phyloP scores from a whole-genome alignment of 2,113 vertebrate species.

The Zosterops borbonicus region DNA sequence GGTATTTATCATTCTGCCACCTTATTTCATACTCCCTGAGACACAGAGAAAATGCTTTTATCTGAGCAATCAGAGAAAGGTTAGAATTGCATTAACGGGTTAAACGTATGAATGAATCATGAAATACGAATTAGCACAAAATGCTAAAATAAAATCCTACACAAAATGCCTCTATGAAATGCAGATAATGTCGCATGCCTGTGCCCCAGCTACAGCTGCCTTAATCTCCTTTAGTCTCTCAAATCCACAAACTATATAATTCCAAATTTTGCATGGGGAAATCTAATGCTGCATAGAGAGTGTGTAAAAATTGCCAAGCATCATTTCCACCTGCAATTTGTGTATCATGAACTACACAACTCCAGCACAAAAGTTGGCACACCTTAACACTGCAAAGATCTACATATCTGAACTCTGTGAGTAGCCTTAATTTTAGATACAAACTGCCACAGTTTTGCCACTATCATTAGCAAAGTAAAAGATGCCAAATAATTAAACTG shows the following conservation, averaged over 20 bases:
- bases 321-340: background rate
- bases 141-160: background rate
- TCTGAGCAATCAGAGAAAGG: background rate
- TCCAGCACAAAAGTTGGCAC: background rate
- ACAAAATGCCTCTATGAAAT: background rate
- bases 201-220: background rate
- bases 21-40: constrained; percentile 6
- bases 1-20: constrained; percentile 59
- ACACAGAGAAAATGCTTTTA: background rate
- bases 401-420: background rate
- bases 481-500: background rate
- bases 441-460: background rate
- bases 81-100: background rate
- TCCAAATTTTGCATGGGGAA: background rate
- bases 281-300: background rate
- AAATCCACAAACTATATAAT: background rate
- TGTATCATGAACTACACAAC: background rate
- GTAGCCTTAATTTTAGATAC: background rate
- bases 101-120: background rate
- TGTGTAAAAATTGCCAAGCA: background rate
- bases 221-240: background rate
- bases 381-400: background rate
- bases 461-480: background rate
- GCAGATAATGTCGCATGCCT: background rate
- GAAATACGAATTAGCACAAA: background rate